Evolutionary conservation across 2,113 vertebrate genomes (phyloP), one percentile per base, ranked within the genome.

Genomic region (Leptosomus discolor): DNA sequence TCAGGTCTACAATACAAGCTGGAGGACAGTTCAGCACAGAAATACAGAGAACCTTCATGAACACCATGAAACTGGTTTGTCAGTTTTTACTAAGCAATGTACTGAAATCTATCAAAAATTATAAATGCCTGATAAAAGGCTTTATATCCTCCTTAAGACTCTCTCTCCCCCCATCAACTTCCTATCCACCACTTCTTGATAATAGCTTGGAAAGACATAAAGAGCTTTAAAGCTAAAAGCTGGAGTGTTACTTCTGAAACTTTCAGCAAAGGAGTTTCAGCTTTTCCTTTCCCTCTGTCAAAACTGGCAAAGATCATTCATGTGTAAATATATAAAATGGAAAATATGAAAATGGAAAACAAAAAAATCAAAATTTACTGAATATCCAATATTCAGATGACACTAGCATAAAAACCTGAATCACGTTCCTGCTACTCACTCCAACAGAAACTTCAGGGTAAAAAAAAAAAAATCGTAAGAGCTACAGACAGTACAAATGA

Each of bases 1-100:
- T 60, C 24, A 61, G 8, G 13, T 41, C 67, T 73, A 39, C 11
- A 75, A 27, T n/a, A 76, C 0, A 0, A 71, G 7, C 8, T 30
- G 5, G 8, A 90, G 22, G 8, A 71, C 6, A 90, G 46, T 13
- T 51, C 32, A 90, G 5, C 21, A 56, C 13, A 86, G 16, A 92
- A 75, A 74, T 50, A 69, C 0, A 65, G 6, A 82, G 29, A 81
- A 39, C 11, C 12, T 53, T 78, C 50, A 41, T 12, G n/a, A 95
- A 43, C 0, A 3, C 2, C 20, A 50, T 18, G 4, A 77, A 54
- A 23, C 8, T 34, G 17, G 2, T 58, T 77, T 53, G 19, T 32
- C 64, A 65, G 2, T 39, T 92, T 64, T 77, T 77, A 64, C 30
- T 41, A 67, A 76, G 16, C 8, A 81, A 50, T 9, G 14, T 60